Evolutionary conservation across 2,797 vertebrate species (phyloP), one percentile per base, ranked within the genome.

Genomic region (Sebastiscus tertius): DNA sequence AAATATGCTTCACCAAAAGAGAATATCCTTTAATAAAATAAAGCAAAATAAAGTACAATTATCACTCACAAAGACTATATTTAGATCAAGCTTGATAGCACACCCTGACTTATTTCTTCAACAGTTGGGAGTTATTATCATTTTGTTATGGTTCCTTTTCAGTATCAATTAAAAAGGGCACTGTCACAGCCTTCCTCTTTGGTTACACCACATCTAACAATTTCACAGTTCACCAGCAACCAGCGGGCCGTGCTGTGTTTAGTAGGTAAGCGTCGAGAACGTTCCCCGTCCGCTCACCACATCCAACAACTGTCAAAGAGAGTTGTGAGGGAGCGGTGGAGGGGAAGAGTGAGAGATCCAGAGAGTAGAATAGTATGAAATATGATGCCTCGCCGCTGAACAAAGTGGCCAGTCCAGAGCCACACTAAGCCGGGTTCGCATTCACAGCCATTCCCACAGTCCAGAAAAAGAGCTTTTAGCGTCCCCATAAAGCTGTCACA

Each of bases 191-290:
- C 55, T 26, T 55, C 58, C 39, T 39, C 4, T 39, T 12, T 61
- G 24, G 65, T 66, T 52, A 29, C 33, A 56, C 29, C 36, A 11
- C 4, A 77, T 67, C 54, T 13, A 29, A 62, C 5, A 2, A 68
- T 70, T 54, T 81, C 77, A 68, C 56, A 56, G 58, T 18, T 36
- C 18, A 14, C 31, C 0, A 0, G 64, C 31, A 46, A 31, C 83
- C 89, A 89, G 84, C 79, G 88, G 93, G 63, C 55, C 68, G 78
- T 62, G 73, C 88, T 78, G 64, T 39, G 75, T 82, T 82, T 34
- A 61, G 60, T 20, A 14, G 52, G 26, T 20, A 29, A 62, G 16
- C 8, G 4, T 82, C 79, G 27, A 39, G 87, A 93, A 87, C 39
- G 7, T 88, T 92, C 85, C 54, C 62, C 4, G 11, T 46, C 62